A percentile compares a stretch with the other conserved stretches of the same genome.
These are phyloP conservation scores for Protosalanx chinensis DNA, from an alignment of 2,797 vertebrate genomes.

Conservation along the genomic window DNA sequence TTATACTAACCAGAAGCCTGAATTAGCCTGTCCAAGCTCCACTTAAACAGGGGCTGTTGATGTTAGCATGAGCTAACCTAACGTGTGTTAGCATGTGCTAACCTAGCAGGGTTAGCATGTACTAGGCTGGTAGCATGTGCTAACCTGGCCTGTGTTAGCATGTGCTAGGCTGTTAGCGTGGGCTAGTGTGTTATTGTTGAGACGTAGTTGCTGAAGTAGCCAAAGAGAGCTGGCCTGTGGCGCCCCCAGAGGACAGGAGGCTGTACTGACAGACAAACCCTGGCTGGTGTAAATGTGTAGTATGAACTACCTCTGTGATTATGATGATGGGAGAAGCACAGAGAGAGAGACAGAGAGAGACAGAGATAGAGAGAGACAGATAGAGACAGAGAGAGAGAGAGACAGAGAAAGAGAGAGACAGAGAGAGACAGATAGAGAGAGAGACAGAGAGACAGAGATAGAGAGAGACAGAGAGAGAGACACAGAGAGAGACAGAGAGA, in stretches of 20 bases:
- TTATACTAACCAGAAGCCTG: neutral
- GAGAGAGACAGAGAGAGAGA: neutral
- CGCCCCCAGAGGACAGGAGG: constrained; percentile 17
- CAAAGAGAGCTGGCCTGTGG: constrained; percentile 52
- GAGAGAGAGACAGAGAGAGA: neutral
- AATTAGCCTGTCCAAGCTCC: constrained; percentile 8
- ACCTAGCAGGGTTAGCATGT: constrained; percentile 10
- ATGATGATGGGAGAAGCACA: neutral
- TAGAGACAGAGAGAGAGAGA: neutral
- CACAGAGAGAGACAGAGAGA: neutral
- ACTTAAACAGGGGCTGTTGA: constrained; percentile 9
- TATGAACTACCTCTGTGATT: neutral
- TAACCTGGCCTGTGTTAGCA: neutral
- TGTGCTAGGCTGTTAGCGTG: constrained; percentile 16
- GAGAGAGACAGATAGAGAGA: too few species aligned
- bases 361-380: neutral
- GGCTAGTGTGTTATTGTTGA: constrained; percentile 6
- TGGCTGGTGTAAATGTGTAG: neutral
- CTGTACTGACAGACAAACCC: neutral
- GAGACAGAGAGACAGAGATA: too few species aligned
- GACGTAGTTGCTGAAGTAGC: constrained; percentile 36
- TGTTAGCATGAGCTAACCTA: constrained; percentile 15
- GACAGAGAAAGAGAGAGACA: neutral
- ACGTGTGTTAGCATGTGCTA: constrained; percentile 16
- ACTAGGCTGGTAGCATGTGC: constrained; percentile 15